Evolutionary conservation across 2,797 vertebrate species (phyloP), one percentile per base, ranked within the genome.

Genomic region (Dryobates pubescens): DNA sequence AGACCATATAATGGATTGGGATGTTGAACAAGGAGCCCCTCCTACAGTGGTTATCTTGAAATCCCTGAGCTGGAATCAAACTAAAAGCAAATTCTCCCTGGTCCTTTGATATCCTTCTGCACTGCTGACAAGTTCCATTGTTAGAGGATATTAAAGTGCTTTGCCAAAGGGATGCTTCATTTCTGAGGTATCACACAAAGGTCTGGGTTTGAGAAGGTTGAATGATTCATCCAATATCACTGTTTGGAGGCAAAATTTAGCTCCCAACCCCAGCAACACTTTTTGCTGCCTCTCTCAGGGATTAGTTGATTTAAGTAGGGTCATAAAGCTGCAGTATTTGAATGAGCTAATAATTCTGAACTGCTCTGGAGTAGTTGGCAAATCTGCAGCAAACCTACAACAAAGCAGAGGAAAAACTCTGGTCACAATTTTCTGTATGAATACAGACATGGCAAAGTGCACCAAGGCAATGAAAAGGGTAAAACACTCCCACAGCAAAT

Each of bases 141-240:
- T 84, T 68, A 71, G 71, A 78, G 32, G 89, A 83, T 88, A 89
- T 88, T 93, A 59, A 88, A 92, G 30, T 41, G 45, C 23, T 91
- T 93, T 86, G 68, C 89, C 8, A 0, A 58, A 61, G 73, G 51
- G 20, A 38, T 82, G 68, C 22, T 86, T 76, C n/a, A 23, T 74
- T 91, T 73, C 79, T 73, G 54, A 71, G 54, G 53, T 20, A 82
- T 36, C 32, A 47, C 32, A 43, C 18, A 72, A 62, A 80, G 43
- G 61, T 64, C 53, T n/a, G n/a, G 24, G 11, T 14, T 86, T 77
- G 54, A 36, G 73, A 62, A 77, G 36, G 53, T 75, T 87, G 82
- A 83, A 57, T 84, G 71, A 86, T 93, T 74, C 49, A 22, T 75
- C n/a, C 77, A 82, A 26, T 89, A 79, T 61, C 59, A 61, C 29